Conservation (phyloP, 2,113 vertebrate genomes). For the Trachemys scripta region DNA sequence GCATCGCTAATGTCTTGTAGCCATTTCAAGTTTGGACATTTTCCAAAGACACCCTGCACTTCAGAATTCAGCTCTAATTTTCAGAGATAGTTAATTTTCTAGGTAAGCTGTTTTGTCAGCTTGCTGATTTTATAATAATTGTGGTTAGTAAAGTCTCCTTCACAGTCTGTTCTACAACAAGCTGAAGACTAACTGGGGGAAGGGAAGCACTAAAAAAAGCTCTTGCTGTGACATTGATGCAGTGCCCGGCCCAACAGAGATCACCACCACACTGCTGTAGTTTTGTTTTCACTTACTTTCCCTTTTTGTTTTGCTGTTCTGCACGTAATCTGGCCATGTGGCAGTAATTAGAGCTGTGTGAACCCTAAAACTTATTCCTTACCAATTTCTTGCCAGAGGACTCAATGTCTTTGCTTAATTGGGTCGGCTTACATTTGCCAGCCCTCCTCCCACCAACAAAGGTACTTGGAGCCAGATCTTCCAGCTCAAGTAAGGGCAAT, state of each 20-base stretch:
- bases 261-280: background rate
- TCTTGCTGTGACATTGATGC: background rate
- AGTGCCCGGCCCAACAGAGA: background rate
- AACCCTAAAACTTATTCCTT: background rate
- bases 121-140: background rate
- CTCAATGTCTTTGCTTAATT: background rate
- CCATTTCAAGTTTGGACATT: background rate
- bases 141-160: background rate
- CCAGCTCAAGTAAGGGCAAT: background rate
- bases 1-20: background rate
- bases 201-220: background rate
- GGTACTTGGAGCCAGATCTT: background rate
- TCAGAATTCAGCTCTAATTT: background rate
- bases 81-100: background rate
- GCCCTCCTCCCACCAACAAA: background rate
- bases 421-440: background rate
- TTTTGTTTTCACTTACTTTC: background rate
- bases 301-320: background rate
- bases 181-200: background rate
- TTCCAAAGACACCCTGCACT: background rate
- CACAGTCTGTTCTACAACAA: background rate
- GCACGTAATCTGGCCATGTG: background rate
- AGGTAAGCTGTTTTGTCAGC: background rate
- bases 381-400: background rate
- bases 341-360: background rate